phyloP scores from a whole-genome alignment of 2,113 vertebrate species.

The Alligator sinensis region DNA sequence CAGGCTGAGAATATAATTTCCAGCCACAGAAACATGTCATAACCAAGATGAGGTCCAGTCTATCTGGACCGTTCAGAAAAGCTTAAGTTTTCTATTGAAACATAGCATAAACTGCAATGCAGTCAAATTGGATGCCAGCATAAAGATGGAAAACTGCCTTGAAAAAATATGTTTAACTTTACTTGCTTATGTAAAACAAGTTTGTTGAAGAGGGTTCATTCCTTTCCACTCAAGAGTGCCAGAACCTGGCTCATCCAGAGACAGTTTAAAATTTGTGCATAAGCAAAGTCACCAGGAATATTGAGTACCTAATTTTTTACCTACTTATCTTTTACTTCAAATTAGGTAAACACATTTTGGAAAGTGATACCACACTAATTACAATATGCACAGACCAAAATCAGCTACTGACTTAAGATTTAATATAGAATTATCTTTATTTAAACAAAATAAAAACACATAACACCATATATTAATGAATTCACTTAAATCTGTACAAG shows the following conservation, averaged over 20 bases:
- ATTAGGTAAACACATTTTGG: too few species aligned
- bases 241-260: fast-evolving
- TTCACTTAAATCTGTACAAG: background rate
- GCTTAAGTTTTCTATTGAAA: background rate
- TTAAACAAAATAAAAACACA: background rate
- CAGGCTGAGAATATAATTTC: background rate
- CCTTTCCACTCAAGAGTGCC: background rate
- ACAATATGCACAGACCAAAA: background rate
- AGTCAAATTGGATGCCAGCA: background rate
- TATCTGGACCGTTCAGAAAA: background rate
- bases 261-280: background rate
- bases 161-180: background rate
- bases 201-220: background rate
- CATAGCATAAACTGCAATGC: background rate
- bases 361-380: background rate
- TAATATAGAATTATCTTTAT: background rate
- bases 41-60: background rate
- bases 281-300: background rate
- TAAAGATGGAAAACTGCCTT: background rate
- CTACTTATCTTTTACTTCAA: too few species aligned
- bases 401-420: background rate
- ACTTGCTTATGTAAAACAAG: background rate
- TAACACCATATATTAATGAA: background rate
- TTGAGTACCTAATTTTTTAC: too few species aligned
- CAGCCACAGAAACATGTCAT: too few species aligned